Percentiles rank a stretch among this genome's conserved stretches.
Evolutionary conservation across 1,140 invertebrate species (phyloP).

Genomic region (Diachasma alloeum): DNA sequence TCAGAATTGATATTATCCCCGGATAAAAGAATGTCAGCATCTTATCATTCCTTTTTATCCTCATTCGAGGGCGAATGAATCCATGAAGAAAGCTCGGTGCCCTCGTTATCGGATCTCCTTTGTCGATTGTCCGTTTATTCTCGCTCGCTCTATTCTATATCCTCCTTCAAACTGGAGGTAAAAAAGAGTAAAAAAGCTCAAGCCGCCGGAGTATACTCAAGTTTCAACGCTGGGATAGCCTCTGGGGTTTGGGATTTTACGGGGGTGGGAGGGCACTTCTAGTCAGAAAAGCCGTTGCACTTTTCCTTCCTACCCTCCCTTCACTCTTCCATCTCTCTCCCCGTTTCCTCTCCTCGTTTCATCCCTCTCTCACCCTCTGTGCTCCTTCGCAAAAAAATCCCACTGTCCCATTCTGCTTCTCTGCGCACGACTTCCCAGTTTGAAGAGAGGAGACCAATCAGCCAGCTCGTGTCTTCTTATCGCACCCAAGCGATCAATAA

Average conservation of each 20-base stretch:
- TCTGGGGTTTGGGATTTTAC: neutral
- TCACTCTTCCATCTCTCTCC: neutral
- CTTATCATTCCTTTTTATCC: neutral
- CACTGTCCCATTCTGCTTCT: constrained; percentile 1
- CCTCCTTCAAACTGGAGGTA: neutral
- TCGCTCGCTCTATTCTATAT: neutral
- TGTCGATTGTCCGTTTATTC: constrained; percentile 24
- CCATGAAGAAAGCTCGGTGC: constrained; percentile 3
- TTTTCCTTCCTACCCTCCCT: neutral
- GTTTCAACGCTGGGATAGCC: neutral
- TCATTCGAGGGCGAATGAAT: neutral
- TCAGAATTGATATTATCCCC: neutral
- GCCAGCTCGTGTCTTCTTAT: constrained; percentile 61
- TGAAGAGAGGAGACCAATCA: constrained; percentile 53
- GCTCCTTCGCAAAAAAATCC: neutral
- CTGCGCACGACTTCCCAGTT: constrained; percentile 18
- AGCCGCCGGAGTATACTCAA: neutral
- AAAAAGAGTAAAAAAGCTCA: neutral
- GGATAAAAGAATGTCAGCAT: neutral
- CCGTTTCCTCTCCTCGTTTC: constrained; percentile 4
- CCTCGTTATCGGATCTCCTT: constrained; percentile 23
- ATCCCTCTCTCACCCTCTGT: no score
- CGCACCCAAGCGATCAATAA: constrained; percentile 60
- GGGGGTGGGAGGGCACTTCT: neutral
- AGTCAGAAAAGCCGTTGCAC: neutral